Percentiles rank a stretch among this genome's conserved stretches.
Conservation (phyloP, 2,888 invertebrate genomes). For the Drosophila ustulata region DNA sequence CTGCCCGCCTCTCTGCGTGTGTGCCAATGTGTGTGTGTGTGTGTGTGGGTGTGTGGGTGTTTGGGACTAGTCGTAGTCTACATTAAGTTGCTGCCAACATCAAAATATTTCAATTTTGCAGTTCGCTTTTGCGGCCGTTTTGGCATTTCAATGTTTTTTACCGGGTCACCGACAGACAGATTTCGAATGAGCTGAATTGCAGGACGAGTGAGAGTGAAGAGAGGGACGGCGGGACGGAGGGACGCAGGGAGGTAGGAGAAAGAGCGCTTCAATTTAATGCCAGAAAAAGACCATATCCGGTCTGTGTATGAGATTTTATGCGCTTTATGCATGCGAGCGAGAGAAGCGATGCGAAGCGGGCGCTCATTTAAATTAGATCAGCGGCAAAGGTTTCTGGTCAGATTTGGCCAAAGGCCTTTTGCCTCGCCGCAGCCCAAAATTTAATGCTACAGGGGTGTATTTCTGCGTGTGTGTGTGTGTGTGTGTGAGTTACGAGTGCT, state of each 20-base stretch:
- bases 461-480: slow-evolving; percentile 22
- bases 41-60: slow-evolving; percentile 19
- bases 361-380: slow-evolving; percentile 74
- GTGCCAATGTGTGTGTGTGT: neutral
- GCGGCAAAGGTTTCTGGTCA: slow-evolving; percentile 36
- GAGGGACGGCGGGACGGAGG: no score
- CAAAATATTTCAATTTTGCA: slow-evolving; percentile 78
- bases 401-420: slow-evolving; percentile 29
- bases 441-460: slow-evolving; percentile 9
- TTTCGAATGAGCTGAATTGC: neutral
- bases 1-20: slow-evolving; percentile 14
- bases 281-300: slow-evolving; percentile 69
- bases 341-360: slow-evolving; percentile 7
- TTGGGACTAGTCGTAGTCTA: slow-evolving; percentile 45
- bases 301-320: slow-evolving; percentile 68
- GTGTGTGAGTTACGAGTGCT: slow-evolving; percentile 19
- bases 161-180: slow-evolving; percentile 26
- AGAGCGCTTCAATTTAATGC: slow-evolving; percentile 47
- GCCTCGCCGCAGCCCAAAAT: slow-evolving; percentile 24
- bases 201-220: no score
- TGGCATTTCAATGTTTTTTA: slow-evolving; percentile 66
- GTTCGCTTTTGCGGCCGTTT: slow-evolving; percentile 72
- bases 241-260: neutral
- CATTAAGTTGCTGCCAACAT: slow-evolving; percentile 69
- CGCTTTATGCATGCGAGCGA: slow-evolving; percentile 44